Conservation (phyloP, 2,113 vertebrate species). For the Hydrolagus affinis region DNA sequence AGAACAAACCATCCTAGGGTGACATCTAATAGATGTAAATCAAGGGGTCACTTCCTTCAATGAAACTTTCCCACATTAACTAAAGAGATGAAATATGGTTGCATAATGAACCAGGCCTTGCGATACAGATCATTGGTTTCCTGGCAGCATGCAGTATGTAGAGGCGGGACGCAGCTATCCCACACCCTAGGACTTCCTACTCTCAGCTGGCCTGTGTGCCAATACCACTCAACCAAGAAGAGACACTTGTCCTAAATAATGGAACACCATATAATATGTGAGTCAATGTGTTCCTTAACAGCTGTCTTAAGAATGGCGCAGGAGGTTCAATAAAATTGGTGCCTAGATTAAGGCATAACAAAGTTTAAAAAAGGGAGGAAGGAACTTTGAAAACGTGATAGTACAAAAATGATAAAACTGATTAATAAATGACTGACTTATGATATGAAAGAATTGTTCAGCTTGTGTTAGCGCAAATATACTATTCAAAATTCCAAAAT, state of each 20-base stretch:
- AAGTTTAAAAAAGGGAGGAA: background rate
- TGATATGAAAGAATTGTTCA: background rate
- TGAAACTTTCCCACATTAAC: slow-evolving; percentile 15
- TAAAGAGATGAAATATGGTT: background rate
- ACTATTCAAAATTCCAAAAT: too few species aligned
- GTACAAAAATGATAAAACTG: background rate
- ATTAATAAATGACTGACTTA: background rate
- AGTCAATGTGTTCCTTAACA: background rate
- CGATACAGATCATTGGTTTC: background rate
- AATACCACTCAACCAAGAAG: background rate
- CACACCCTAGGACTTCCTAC: too few species aligned
- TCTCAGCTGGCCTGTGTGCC: background rate
- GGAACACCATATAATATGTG: too few species aligned
- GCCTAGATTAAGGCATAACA: too few species aligned
- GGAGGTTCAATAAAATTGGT: background rate
- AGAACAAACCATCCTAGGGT: background rate
- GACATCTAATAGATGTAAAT: background rate
- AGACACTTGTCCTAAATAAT: background rate
- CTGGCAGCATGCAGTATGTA: background rate
- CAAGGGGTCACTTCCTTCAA: background rate
- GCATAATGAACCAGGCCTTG: background rate
- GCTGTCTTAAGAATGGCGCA: background rate
- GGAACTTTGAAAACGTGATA: background rate
- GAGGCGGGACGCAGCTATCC: background rate
- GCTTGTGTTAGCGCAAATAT: too few species aligned